A percentile compares a stretch with the other conserved stretches of the same genome.
Evolutionary conservation across 2,888 invertebrate species (phyloP).

Genomic region (Pristionchus exspectatus): DNA sequence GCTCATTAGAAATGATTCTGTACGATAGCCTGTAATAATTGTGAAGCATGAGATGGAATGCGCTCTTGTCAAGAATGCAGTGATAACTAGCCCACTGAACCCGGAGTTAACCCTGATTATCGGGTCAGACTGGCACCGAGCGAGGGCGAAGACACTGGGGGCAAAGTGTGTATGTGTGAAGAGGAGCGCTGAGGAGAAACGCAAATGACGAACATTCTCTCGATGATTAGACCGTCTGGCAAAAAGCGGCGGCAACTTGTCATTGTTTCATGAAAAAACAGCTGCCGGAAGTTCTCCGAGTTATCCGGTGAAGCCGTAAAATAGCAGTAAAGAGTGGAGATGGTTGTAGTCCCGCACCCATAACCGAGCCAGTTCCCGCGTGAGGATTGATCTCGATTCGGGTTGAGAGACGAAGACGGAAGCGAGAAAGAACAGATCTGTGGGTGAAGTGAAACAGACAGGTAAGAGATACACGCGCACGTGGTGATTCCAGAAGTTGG

Average conservation of each 20-base stretch:
- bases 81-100: too few relatives aligned
- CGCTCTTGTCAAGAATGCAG: too few relatives aligned
- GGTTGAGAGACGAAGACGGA: conserved; percentile 10
- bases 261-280: neutral
- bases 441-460: neutral
- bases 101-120: too few relatives aligned
- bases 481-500: neutral
- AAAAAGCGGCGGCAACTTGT: conserved; percentile 18
- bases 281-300: neutral
- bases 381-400: neutral
- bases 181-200: conserved; percentile 19
- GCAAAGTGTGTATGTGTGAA: conserved; percentile 24
- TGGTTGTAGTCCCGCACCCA: neutral
- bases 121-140: neutral
- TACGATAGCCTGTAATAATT: too few relatives aligned
- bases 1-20: too few relatives aligned
- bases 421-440: neutral
- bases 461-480: neutral
- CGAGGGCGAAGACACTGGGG: neutral
- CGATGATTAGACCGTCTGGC: conserved; percentile 24
- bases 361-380: conserved; percentile 31
- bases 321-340: conserved; percentile 13
- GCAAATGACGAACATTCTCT: neutral
- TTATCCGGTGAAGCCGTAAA: neutral
- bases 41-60: too few relatives aligned